phyloP scores from a whole-genome alignment of 1,140 invertebrate genomes.

The Papilio glaucus region DNA sequence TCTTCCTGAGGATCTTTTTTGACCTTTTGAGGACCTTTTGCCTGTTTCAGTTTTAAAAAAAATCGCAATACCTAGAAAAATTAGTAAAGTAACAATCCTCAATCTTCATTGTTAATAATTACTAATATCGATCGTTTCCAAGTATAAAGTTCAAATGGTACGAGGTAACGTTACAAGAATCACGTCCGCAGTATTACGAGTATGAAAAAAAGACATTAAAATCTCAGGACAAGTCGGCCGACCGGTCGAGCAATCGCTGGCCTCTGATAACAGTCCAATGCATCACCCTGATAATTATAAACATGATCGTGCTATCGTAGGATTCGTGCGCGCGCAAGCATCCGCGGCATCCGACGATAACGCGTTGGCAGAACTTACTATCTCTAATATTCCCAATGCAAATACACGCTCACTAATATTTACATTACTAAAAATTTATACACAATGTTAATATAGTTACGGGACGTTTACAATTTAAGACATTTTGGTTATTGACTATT shows the following conservation, averaged over 20 bases:
- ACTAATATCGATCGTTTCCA: background rate
- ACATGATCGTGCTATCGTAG: background rate
- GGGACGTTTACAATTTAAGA: background rate
- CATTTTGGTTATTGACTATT: background rate
- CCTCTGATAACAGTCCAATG: slow-evolving; percentile 3
- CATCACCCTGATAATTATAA: slow-evolving; percentile 17
- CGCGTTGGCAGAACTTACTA: slow-evolving; percentile 23
- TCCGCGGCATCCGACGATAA: slow-evolving; percentile 13
- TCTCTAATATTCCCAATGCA: slow-evolving; percentile 27
- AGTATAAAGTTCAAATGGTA: background rate
- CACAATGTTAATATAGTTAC: slow-evolving; percentile 4
- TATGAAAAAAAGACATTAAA: slow-evolving; percentile 11
- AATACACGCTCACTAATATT: slow-evolving; percentile 7
- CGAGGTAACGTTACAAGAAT: background rate
- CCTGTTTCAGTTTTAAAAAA: no score
- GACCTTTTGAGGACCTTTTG: no score
- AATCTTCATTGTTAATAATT: background rate
- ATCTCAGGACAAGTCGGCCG: background rate
- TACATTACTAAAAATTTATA: slow-evolving; percentile 8
- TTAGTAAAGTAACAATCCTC: no score
- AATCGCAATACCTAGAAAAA: no score
- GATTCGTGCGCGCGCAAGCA: background rate
- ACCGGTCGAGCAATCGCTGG: background rate
- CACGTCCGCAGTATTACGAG: slow-evolving; percentile 5
- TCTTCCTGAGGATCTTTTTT: no score